A percentile compares a stretch with the other conserved stretches of the same genome.
Conservation (phyloP, 1,140 invertebrate species). For the Sarcophaga bullata region DNA sequence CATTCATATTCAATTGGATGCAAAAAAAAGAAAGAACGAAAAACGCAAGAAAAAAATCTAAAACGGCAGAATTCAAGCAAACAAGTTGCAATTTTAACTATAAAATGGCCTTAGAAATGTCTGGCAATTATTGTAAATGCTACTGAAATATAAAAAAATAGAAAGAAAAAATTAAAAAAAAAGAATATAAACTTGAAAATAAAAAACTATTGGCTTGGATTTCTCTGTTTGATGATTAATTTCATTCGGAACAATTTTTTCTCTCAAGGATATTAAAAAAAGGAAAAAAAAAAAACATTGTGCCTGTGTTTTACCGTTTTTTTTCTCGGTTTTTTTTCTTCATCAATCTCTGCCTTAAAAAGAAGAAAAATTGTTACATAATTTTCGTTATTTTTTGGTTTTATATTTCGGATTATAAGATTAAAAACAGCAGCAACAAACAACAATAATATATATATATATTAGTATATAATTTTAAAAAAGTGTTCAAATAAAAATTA, state of each 20-base stretch:
- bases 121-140: constrained; percentile 30
- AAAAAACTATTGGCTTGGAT: background rate
- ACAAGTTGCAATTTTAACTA: constrained; percentile 23
- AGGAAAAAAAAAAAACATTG: too few species aligned
- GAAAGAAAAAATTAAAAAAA: background rate
- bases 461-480: background rate
- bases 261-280: background rate
- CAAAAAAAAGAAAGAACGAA: background rate
- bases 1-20: background rate
- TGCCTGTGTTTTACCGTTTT: background rate
- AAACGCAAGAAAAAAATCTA: constrained; percentile 3
- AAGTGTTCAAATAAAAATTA: background rate
- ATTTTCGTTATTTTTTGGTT: background rate
- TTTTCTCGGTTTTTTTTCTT: background rate
- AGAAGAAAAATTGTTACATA: background rate
- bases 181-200: background rate
- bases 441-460: too few species aligned
- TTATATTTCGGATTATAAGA: background rate
- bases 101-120: constrained; percentile 37
- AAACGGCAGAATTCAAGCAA: background rate
- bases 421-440: too few species aligned
- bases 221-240: constrained; percentile 11
- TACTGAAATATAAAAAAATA: background rate
- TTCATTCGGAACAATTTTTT: background rate
- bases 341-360: background rate